These are phyloP conservation scores for Prochilodus magdalenae DNA, from an alignment of 2,113 vertebrate genomes.

Conservation along the genomic window DNA sequence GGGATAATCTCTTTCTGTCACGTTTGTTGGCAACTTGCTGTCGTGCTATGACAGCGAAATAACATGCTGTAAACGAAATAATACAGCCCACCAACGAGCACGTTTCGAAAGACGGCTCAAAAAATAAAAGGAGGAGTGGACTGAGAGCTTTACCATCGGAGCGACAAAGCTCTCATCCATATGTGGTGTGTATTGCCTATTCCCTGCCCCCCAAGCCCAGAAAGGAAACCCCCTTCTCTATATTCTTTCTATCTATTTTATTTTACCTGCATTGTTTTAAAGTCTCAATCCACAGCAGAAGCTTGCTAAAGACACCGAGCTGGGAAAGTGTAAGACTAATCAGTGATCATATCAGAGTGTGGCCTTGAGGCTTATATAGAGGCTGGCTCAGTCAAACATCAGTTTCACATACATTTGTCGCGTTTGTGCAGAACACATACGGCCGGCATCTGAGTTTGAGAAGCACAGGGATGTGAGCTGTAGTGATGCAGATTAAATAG, in stretches of 20 bases:
- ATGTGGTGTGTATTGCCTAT: slow-evolving; percentile 5
- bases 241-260: background rate
- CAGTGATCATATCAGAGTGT: background rate
- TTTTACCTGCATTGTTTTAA: background rate
- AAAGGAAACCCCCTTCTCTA: background rate
- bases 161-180: background rate
- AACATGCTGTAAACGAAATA: slow-evolving; percentile 77
- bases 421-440: background rate
- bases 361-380: background rate
- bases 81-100: slow-evolving; percentile 58
- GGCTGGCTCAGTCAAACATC: background rate
- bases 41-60: slow-evolving; percentile 77
- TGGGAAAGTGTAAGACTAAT: background rate
- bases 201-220: background rate
- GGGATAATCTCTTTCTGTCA: slow-evolving; percentile 74
- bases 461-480: background rate
- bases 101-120: slow-evolving; percentile 57
- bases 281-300: background rate
- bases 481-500: background rate
- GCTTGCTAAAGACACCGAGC: background rate
- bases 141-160: background rate
- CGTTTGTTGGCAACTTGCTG: slow-evolving; percentile 75
- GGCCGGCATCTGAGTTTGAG: background rate
- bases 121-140: slow-evolving; percentile 6
- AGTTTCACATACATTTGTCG: background rate